Base-by-base conservation (phyloP, 2,113 vertebrate species). In the Rana temporaria region DNA sequence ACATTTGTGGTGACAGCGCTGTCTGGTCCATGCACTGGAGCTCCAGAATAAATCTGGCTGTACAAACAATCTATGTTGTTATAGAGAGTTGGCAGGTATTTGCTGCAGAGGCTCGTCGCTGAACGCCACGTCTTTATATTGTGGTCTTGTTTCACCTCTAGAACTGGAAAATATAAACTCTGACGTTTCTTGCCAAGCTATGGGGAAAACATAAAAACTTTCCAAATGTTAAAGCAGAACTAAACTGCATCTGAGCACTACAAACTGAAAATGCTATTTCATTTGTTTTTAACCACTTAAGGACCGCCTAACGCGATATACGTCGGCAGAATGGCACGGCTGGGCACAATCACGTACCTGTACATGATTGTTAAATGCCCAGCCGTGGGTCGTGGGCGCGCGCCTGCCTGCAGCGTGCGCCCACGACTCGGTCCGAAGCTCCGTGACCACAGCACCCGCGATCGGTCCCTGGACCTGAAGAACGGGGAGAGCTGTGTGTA, bases 1-100 rank as follows among this genome's bases (percentile, higher is more conserved):
- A 17, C 53, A 26, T 53, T 71, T 24, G 18, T 11, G 18, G 19
- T 18, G 22, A 18, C 6, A 11, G 48, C 48, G 8, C 26, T 53
- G 4, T 71, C 24, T 30, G 20, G 12, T 24, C 20, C 17, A 20
- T 48, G 67, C 4, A 70, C 52, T 2, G 42, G 15, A 30, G 42
- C 42, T 48, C 30, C 24, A 18, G 18, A 55, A 71, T 55, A 71
- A 19, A 55, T 71, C 22, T 18, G n/a, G 53, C 42, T 3, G 42
- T 53, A 17, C 68, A 53, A 70, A 55, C 42, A 55, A 34, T 55
- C 19, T 9, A 26, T 55, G 69, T 55, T 71, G 69, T 71, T 52
- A 55, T 55, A 71, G 48, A 71, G 69, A 55, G 55, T 19, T 71
- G 69, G 69, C 69, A 71, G 68, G 48, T 71, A 42, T 48, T 53